Evolutionary conservation across 2,888 invertebrate genomes (phyloP).

Genomic region (Athalia rosae): DNA sequence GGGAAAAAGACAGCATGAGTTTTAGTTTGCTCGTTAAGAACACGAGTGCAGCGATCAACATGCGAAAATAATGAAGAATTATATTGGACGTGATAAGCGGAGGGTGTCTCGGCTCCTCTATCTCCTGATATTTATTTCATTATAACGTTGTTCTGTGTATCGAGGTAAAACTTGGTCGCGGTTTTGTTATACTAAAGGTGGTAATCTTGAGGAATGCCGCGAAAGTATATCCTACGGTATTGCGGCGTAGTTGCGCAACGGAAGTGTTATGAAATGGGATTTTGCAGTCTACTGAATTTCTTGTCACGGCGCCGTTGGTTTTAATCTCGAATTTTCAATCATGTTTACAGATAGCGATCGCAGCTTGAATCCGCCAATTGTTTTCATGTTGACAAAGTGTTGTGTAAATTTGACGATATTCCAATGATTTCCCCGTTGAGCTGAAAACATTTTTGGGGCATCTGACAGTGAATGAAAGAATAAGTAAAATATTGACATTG

Average conservation of each 20-base stretch:
- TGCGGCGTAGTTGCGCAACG: slow-evolving; percentile 14
- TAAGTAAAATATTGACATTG: neutral
- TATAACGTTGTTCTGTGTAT: too few relatives aligned
- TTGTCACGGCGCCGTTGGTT: slow-evolving; percentile 32
- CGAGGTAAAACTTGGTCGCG: too few relatives aligned
- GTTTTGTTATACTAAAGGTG: too few relatives aligned
- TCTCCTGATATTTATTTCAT: too few relatives aligned
- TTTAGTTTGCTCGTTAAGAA: neutral
- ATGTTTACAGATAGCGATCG: slow-evolving; percentile 67
- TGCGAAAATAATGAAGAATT: neutral
- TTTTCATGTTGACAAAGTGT: slow-evolving; percentile 47
- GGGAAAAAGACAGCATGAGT: neutral
- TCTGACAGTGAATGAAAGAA: slow-evolving; percentile 14
- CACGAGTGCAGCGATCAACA: neutral
- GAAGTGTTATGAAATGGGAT: slow-evolving; percentile 7
- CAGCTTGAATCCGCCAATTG: slow-evolving; percentile 58
- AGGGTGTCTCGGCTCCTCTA: too few relatives aligned
- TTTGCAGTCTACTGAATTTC: slow-evolving; percentile 10
- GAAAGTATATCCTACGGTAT: neutral
- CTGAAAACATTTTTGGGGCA: slow-evolving; percentile 4
- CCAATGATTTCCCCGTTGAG: slow-evolving; percentile 19
- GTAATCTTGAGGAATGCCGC: too few relatives aligned
- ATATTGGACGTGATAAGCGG: too few relatives aligned
- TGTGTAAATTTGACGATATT: slow-evolving; percentile 45
- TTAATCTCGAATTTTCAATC: slow-evolving; percentile 49